Evolutionary conservation across 2,888 invertebrate species (phyloP), one percentile per base, ranked within the genome.

Genomic region (Caenorhabditis angaria): DNA sequence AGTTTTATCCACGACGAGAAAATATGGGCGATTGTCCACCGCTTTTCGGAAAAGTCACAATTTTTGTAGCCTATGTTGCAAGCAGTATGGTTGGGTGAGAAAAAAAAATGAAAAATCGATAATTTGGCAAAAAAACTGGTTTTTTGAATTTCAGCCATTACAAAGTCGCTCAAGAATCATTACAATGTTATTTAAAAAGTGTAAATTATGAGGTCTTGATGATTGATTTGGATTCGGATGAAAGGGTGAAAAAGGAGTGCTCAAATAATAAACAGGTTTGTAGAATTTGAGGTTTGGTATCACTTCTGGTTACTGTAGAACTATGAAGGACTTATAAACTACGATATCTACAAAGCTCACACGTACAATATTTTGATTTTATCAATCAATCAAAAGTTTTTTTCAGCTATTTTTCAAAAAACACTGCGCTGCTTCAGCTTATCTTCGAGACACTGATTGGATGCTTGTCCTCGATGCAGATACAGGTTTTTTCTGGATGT

Each of bases 391-490:
- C 53, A 51, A 25, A 29, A 35, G 53, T 55, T 8, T 18, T 53
- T 70, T 77, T 67, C 66, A 84, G 84, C 68, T 85, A 35, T 84
- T 85, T 75, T 86, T 85, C 82, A 80, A 82, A 53, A 86, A 86
- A 59, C 86, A 86, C 61, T 86, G 86, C 59, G 85, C 86, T 1
- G 87, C 84, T 0, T 78, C 85, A 1, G 81, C 81, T 25, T 87
- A 87, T 67, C 69, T 87, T 47, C 67, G 80, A 14, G 81, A 84
- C 50, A 73, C 82, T n/a, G 87, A 87, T 65, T 87, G 86, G 85
- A 78, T 87, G 81, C 67, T 87, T 32, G 85, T 87, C 35, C 71
- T 87, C 29, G 87, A 87, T 63, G 87, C 87, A 20, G 87, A 87
- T 65, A 79, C 86, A 10, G 80, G 77, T 70, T 62, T 47, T 57